Percentiles rank a stretch among this genome's conserved stretches.
phyloP scores from a whole-genome alignment of 2,888 invertebrate genomes.

The Conchocele bisecta region DNA sequence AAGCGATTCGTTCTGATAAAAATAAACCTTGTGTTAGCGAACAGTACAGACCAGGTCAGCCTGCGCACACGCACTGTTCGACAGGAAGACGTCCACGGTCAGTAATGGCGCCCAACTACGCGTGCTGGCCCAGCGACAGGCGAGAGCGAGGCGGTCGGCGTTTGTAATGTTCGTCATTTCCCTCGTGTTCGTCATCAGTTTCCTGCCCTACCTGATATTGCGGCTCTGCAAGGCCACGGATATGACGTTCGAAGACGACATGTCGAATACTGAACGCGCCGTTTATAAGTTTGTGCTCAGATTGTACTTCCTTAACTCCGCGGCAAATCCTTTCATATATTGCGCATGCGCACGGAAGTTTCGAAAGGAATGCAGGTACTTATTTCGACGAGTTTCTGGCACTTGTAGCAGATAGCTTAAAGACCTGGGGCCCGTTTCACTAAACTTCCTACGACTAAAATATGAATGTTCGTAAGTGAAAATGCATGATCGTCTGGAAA shows the following conservation, averaged over 20 bases:
- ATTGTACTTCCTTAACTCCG: constrained; percentile 64
- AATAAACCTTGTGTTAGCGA: no score
- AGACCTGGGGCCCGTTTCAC: no score
- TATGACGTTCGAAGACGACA: constrained; percentile 39
- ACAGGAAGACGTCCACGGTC: constrained; percentile 6
- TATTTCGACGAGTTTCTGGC: no score
- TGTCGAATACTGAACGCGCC: constrained; percentile 47
- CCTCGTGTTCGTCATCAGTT: constrained; percentile 56
- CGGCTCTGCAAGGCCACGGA: constrained; percentile 43
- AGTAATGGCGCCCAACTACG: background rate
- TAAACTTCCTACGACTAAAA: no score
- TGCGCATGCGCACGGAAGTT: constrained; percentile 61
- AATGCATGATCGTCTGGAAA: no score
- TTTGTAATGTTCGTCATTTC: constrained; percentile 64
- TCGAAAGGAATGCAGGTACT: constrained; percentile 34
- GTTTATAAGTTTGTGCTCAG: constrained; percentile 59
- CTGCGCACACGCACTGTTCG: no score
- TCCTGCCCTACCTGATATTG: constrained; percentile 57
- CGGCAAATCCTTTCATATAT: constrained; percentile 70
- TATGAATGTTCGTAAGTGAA: no score
- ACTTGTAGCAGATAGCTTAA: no score
- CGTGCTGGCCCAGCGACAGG: background rate
- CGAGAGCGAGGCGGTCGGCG: constrained; percentile 51
- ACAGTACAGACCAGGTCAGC: no score
- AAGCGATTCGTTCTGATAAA: no score